Percentiles rank a stretch among this genome's conserved stretches.
Evolutionary conservation across 2,888 invertebrate genomes (phyloP).

Genomic region (Parnassius mnemosyne): DNA sequence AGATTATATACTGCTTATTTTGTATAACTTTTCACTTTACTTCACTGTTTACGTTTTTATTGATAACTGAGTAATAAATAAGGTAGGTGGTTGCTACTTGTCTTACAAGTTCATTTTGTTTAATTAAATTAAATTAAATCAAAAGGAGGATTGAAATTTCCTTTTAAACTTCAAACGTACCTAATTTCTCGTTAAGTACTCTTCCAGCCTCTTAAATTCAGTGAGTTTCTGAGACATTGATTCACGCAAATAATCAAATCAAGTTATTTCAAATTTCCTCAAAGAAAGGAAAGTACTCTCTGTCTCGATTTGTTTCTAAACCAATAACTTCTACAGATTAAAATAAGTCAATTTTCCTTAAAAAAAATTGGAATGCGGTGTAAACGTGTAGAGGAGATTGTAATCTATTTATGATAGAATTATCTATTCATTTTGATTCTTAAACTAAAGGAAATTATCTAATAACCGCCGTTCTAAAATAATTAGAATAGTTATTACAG

Average conservation of each 20-base stretch:
- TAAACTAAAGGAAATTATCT: too few relatives aligned
- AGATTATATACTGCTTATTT: too few relatives aligned
- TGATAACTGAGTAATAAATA: too few relatives aligned
- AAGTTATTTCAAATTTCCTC: conserved; percentile 45
- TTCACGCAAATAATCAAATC: conserved; percentile 40
- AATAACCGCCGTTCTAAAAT: too few relatives aligned
- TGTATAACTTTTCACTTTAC: too few relatives aligned
- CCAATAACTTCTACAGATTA: conserved; percentile 20
- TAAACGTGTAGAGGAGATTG: too few relatives aligned
- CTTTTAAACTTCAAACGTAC: conserved; percentile 10
- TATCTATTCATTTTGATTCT: too few relatives aligned
- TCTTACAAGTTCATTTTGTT: too few relatives aligned
- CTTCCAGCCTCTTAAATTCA: conserved; percentile 28
- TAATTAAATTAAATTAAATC: background rate
- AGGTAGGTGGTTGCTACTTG: too few relatives aligned
- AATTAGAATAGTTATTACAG: too few relatives aligned
- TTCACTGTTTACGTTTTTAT: too few relatives aligned
- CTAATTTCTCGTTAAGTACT: conserved; percentile 19
- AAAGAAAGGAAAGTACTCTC: conserved; percentile 28
- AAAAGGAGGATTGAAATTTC: background rate
- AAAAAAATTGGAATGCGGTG: background rate
- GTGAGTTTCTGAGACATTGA: conserved; percentile 24
- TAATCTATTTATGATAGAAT: too few relatives aligned
- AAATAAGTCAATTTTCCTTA: conserved; percentile 10
- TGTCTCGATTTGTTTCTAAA: conserved; percentile 26